A percentile compares a stretch with the other conserved stretches of the same genome.
These are phyloP conservation scores for Physella acuta DNA, from an alignment of 1,140 invertebrate genomes.

Conservation along the genomic window DNA sequence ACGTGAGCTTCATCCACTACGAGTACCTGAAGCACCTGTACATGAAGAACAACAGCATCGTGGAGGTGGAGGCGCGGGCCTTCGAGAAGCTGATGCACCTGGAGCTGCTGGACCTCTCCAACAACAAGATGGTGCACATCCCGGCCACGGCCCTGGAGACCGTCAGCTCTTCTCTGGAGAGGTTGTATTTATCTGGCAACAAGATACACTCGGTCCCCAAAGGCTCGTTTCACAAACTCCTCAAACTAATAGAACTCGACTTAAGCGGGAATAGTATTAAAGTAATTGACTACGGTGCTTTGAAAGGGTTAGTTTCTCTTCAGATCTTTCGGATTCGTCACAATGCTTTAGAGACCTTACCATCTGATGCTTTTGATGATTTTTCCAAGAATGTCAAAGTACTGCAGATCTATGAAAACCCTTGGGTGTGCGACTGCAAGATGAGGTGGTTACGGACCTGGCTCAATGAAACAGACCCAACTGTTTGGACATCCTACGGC, in stretches of 20 bases:
- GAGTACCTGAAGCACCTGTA: slow-evolving; percentile 39
- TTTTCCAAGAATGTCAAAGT: slow-evolving; percentile 31
- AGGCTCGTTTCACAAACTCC: slow-evolving; percentile 38
- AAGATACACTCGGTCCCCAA: slow-evolving; percentile 33
- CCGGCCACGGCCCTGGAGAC: slow-evolving; percentile 37
- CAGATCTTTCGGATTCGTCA: slow-evolving; percentile 26
- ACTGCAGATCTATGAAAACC: slow-evolving; percentile 47
- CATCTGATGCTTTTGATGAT: slow-evolving; percentile 28
- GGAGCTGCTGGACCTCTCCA: slow-evolving; percentile 44
- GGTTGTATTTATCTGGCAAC: slow-evolving; percentile 44
- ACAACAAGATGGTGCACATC: slow-evolving; percentile 41
- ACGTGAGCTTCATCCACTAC: slow-evolving; percentile 42
- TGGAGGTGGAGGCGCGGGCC: slow-evolving; percentile 37
- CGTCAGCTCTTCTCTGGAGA: slow-evolving; percentile 30
- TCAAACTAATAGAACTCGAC: slow-evolving; percentile 37
- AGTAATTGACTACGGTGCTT: slow-evolving; percentile 35
- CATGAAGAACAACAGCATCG: slow-evolving; percentile 46
- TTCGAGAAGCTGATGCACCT: slow-evolving; percentile 39
- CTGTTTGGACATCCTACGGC: slow-evolving; percentile 36
- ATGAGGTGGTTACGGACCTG: slow-evolving; percentile 46
- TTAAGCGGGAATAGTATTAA: slow-evolving; percentile 47
- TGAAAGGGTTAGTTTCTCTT: slow-evolving; percentile 34
- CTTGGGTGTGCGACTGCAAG: slow-evolving; percentile 52
- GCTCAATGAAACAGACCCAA: slow-evolving; percentile 31
- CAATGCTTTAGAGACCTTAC: slow-evolving; percentile 40